phyloP scores from a whole-genome alignment of 2,113 vertebrate species.

The Clupea harengus region DNA sequence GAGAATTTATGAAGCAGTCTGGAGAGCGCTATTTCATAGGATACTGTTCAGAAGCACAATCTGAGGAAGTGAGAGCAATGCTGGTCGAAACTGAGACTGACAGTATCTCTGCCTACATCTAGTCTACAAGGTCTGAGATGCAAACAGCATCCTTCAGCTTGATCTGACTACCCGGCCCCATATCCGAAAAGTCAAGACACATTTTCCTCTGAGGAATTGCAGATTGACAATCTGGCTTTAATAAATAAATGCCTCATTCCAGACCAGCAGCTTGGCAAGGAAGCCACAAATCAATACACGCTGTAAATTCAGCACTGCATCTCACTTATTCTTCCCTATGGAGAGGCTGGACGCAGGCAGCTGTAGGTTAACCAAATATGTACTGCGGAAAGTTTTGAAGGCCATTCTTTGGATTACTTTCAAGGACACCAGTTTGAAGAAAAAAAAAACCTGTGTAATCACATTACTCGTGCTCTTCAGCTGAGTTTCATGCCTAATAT shows the following conservation, averaged over 20 bases:
- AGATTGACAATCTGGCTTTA: constrained; percentile 18
- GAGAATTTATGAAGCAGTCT: not conserved
- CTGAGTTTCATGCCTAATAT: not conserved
- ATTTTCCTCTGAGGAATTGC: constrained; percentile 4
- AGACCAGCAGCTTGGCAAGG: not conserved
- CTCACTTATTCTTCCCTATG: constrained; percentile 19
- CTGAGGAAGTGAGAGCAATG: not conserved
- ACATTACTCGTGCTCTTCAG: not conserved
- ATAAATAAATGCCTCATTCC: constrained; percentile 37
- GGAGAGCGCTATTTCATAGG: not conserved
- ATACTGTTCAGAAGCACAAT: not conserved
- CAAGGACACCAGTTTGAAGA: not conserved
- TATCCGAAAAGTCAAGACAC: constrained; percentile 8
- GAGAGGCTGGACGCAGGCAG: not conserved
- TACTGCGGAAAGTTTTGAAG: not conserved
- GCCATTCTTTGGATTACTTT: not conserved
- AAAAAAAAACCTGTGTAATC: not conserved
- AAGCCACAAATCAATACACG: constrained; percentile 40
- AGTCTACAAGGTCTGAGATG: not conserved
- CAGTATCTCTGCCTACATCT: not conserved
- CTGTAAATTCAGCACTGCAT: constrained; percentile 34
- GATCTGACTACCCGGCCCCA: not conserved
- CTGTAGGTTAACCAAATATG: not conserved
- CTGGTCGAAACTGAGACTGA: not conserved
- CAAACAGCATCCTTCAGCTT: not conserved